Conservation (phyloP, 1,140 invertebrate genomes). For the Cyrtorhinus lividipennis region DNA sequence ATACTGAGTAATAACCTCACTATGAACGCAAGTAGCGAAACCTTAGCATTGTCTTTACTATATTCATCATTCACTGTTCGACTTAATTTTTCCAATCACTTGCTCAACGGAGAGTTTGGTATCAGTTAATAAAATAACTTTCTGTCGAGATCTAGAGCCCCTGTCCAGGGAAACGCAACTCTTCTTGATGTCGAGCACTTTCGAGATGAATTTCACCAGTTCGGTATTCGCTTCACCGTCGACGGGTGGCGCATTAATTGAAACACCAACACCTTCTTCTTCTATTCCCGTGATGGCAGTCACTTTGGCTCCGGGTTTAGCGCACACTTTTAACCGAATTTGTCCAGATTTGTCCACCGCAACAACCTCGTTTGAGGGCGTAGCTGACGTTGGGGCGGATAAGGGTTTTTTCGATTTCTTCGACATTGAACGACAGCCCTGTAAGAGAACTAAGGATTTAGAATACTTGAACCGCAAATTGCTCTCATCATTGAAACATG, state of each 20-base stretch:
- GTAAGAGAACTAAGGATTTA: no score
- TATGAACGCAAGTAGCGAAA: no score
- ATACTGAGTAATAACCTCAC: no score
- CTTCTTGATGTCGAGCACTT: constrained; percentile 48
- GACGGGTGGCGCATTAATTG: constrained; percentile 58
- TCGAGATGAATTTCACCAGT: constrained; percentile 52
- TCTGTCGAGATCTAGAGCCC: constrained; percentile 31
- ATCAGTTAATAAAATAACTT: constrained; percentile 19
- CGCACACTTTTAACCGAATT: constrained; percentile 47
- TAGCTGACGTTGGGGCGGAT: background rate
- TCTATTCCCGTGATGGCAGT: constrained; percentile 52
- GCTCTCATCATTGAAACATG: no score
- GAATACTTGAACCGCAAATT: no score
- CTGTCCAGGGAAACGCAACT: constrained; percentile 49
- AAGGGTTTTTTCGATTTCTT: constrained; percentile 10
- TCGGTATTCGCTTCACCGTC: constrained; percentile 67
- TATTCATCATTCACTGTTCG: no score
- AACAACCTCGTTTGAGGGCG: constrained; percentile 29
- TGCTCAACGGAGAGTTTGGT: constrained; percentile 5
- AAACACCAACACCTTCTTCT: constrained; percentile 42
- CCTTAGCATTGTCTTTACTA: no score
- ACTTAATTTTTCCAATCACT: constrained; percentile 14
- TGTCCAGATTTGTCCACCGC: constrained; percentile 42
- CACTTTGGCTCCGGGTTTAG: constrained; percentile 61
- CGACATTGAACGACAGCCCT: no score